Evolutionary conservation across 2,113 vertebrate genomes (phyloP).

Genomic region (Erinaceus europaeus): DNA sequence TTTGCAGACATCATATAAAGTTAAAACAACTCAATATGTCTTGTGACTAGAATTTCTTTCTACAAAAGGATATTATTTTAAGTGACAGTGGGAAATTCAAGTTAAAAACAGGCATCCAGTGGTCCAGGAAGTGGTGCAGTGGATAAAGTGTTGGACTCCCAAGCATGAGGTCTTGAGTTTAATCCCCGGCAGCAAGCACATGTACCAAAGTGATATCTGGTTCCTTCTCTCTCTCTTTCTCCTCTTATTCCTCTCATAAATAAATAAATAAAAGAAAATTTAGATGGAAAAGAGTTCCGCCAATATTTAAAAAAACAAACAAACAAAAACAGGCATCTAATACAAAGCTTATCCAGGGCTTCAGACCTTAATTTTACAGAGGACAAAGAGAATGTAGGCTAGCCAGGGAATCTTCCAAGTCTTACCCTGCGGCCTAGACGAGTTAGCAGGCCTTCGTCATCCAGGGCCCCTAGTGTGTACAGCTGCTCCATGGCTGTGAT

Average conservation of each 20-base stretch:
- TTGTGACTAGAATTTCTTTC: not conserved
- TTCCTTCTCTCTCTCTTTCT: no score
- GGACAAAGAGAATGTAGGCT: not conserved
- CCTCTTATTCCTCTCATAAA: no score
- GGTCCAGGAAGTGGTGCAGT: no score
- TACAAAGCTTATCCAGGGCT: not conserved
- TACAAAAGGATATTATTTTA: not conserved
- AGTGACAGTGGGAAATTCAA: not conserved
- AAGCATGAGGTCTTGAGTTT: no score
- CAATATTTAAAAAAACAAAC: no score
- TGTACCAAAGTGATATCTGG: no score
- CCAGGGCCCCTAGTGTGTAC: slow-evolving; percentile 95
- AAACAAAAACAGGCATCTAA: not conserved
- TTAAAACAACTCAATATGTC: no score
- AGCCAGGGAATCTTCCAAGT: not conserved
- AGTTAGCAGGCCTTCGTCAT: slow-evolving; percentile 96
- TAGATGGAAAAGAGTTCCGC: no score
- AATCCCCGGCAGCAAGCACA: no score
- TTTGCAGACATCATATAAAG: not conserved
- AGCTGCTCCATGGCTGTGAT: slow-evolving; percentile 99
- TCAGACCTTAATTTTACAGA: not conserved
- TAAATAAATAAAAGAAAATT: no score
- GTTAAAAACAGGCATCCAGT: not conserved
- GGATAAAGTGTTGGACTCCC: no score
- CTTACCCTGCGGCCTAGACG: slow-evolving; percentile 94